Evolutionary conservation across 2,888 invertebrate species (phyloP).

Genomic region (Volucella bombylans): DNA sequence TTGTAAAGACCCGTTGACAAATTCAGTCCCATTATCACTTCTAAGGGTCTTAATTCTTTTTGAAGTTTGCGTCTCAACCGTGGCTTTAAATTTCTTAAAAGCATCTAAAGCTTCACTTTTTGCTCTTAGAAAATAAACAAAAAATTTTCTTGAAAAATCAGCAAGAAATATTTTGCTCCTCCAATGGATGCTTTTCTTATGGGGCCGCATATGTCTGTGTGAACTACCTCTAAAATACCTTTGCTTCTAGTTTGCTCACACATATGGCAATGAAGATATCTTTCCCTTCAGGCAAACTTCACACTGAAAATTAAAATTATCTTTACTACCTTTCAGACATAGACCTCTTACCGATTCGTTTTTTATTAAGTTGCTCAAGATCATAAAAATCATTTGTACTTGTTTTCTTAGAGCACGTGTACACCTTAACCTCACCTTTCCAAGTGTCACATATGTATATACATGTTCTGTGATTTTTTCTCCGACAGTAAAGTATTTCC

Average conservation of each 20-base stretch:
- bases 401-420: not conserved
- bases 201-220: conserved; percentile 2
- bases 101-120: too few relatives aligned
- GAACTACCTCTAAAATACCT: conserved; percentile 20
- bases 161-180: conserved; percentile 19
- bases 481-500: not conserved
- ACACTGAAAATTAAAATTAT: too few relatives aligned
- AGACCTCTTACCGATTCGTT: conserved; percentile 2
- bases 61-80: conserved; percentile 35
- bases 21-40: conserved; percentile 42
- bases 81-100: too few relatives aligned
- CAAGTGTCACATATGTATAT: not conserved
- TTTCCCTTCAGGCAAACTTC: too few relatives aligned
- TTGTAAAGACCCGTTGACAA: conserved; percentile 9
- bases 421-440: conserved; percentile 9
- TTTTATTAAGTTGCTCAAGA: not conserved
- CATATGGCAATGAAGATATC: too few relatives aligned
- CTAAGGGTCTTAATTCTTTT: conserved; percentile 44
- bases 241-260: not conserved
- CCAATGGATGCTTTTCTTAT: conserved; percentile 12
- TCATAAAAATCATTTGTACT: not conserved
- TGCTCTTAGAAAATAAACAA: not conserved
- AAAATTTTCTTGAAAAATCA: too few relatives aligned
- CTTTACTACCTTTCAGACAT: too few relatives aligned
- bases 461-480: conserved; percentile 9